These are phyloP conservation scores for Tautogolabrus adspersus DNA, from an alignment of 2,113 vertebrate genomes.

Conservation along the genomic window DNA sequence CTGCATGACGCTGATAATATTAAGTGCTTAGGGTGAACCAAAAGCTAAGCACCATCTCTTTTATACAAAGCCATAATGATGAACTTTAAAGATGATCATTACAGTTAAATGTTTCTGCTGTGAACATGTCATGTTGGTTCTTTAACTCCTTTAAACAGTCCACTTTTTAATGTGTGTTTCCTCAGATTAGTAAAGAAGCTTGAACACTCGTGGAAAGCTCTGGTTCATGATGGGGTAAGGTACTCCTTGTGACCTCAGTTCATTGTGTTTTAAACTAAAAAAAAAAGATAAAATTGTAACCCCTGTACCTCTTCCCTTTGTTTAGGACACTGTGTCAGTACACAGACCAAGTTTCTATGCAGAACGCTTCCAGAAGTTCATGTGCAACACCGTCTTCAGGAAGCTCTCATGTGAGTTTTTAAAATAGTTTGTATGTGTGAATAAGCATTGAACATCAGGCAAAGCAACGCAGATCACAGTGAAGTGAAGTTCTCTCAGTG, in stretches of 20 bases:
- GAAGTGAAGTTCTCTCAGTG: neutral
- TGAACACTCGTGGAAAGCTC: constrained; percentile 96
- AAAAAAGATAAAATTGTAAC: neutral
- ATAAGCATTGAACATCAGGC: constrained; percentile 1
- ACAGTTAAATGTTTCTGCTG: constrained; percentile 1
- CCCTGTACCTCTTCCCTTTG: neutral
- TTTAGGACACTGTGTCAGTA: constrained; percentile 94
- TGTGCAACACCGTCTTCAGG: constrained; percentile 91
- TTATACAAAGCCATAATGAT: neutral
- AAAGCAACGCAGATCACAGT: neutral
- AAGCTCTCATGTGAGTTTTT: constrained; percentile 87
- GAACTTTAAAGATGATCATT: neutral
- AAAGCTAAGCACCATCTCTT: neutral
- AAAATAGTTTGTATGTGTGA: neutral
- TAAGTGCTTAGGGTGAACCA: neutral
- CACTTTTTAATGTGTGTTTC: constrained; percentile 29
- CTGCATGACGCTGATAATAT: neutral
- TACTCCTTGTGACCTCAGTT: neutral
- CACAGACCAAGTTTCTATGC: constrained; percentile 96
- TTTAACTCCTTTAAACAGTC: neutral
- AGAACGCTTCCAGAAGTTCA: constrained; percentile 94
- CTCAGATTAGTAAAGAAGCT: constrained; percentile 91
- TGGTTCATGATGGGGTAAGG: constrained; percentile 94
- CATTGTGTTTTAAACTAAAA: neutral
- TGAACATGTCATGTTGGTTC: neutral